Base-by-base conservation (phyloP, 2,888 invertebrate genomes). In the Tuta absoluta region DNA sequence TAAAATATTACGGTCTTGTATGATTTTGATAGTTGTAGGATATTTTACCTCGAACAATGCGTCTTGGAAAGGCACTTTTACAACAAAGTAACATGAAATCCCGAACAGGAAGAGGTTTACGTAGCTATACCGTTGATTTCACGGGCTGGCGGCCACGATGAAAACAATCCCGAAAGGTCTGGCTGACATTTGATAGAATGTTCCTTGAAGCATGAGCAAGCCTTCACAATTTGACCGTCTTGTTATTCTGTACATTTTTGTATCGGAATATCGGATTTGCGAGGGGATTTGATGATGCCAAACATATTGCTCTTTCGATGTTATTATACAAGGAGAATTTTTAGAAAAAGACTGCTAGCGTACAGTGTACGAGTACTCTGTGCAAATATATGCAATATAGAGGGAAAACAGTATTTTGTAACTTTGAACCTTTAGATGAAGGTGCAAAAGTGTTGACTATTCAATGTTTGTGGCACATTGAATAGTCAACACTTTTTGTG, bases 131-230 rank as follows among this genome's bases (percentile, higher is more conserved):
- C 75, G 74, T 76, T 81, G 79, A 84, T 84, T 84, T 84, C 78
- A 81, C 82, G 84, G 81, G 74, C 75, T 77, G 78, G 66, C 70
- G 77, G 70, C 61, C 71, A 63, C 74, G 69, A 73, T 78, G 80
- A 80, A 81, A 82, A 81, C 83, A 83, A 81, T 80, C 80, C 75
- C 72, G 71, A 80, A 82, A 83, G 82, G 82, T 78, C 79, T 73
- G 72, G 75, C 75, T 81, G 84, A 79, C 80, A 84, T 84, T 83
- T 84, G 84, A 83, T 82, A 79, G 77, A 80, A 79, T 75, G 76
- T 71, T 77, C 77, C 72, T 75, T 71, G 75, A 75, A 78, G 76
- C 82, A 76, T 80, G 76, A 78, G 77, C 74, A 74, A 77, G 73
- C 70, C 67, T 51, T 59, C 33, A 63, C 51, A 65, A 45, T 38